Base-by-base conservation (phyloP, 2,113 vertebrate species). In the Phrynosoma blainvillii region DNA sequence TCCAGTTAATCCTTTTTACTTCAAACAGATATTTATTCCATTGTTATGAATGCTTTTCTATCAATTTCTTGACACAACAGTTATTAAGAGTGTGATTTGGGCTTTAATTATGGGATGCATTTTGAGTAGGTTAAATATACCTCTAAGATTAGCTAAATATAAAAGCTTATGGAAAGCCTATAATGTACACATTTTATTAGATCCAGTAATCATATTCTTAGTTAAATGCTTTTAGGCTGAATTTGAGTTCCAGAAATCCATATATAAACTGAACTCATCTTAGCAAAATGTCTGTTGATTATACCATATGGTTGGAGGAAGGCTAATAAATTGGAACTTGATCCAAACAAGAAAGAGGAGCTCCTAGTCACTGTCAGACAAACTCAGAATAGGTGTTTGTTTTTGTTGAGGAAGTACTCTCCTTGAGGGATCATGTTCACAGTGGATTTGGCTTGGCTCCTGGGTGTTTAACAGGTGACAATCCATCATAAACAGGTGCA, bases 261-360 rank as follows among this genome's bases (percentile, higher is more conserved):
- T 0, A 0, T 27, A 62, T 88, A 92, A 66, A 91, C 66, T 88
- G 32, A 2, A 66, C 54, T 4, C 66, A 18, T 84, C 93, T 90
- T 85, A 83, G 88, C 66, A 88, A 92, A 90, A 88, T 59, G 47
- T 0, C 0, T 68, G 91, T 94, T 89, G 90, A 90, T 94, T 94
- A 14, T 25, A 74, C 84, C 59, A 62, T 62, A 62, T 62, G 16
- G 59, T 62, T 62, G 59, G 59, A 62, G 12, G 59, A 62, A 62
- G 59, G 16, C 12, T 62, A 62, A 62, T 62, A 62, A 62, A 62
- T 62, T 16, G 59, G 3, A 62, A 62, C 59, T 62, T 62, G 59
- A 62, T 62, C 59, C 16, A 3, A 14, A 62, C 59, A 62, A 62
- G 56, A 62, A 62, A 62, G 42, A 47, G 13, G 59, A 14, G 13